Evolutionary conservation across 2,888 invertebrate genomes (phyloP).

Genomic region (Emmelina monodactyla): DNA sequence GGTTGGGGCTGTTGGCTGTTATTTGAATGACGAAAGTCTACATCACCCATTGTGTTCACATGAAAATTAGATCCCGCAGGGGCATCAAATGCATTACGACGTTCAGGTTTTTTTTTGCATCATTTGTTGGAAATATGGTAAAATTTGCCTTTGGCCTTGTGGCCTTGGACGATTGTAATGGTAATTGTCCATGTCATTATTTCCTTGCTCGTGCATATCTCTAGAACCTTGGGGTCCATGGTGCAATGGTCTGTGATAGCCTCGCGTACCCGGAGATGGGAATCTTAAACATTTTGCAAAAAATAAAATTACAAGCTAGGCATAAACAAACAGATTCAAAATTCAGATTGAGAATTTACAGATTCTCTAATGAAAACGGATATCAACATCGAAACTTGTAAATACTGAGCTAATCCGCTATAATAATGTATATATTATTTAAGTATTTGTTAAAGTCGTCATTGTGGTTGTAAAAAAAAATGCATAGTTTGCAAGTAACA

Average conservation of each 20-base stretch:
- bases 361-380: too few species aligned
- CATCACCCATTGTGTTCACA: conserved; percentile 44
- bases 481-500: neutral
- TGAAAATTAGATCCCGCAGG: conserved; percentile 18
- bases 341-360: too few species aligned
- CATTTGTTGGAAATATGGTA: conserved; percentile 20
- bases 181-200: conserved; percentile 26
- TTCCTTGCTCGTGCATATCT: too few species aligned
- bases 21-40: conserved; percentile 32
- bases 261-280: conserved; percentile 29
- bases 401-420: too few species aligned
- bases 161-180: conserved; percentile 19
- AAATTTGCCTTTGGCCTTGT: conserved; percentile 21
- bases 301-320: neutral
- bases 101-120: conserved; percentile 21
- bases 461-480: too few species aligned
- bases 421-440: too few species aligned
- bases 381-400: too few species aligned
- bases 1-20: conserved; percentile 5
- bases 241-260: conserved; percentile 7
- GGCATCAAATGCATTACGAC: conserved; percentile 21
- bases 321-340: neutral
- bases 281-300: conserved; percentile 29
- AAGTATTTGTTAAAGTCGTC: too few species aligned
- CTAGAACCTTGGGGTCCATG: too few species aligned